A percentile compares a stretch with the other conserved stretches of the same genome.
Evolutionary conservation across 2,888 invertebrate species (phyloP).

Genomic region (Drosophila robusta): DNA sequence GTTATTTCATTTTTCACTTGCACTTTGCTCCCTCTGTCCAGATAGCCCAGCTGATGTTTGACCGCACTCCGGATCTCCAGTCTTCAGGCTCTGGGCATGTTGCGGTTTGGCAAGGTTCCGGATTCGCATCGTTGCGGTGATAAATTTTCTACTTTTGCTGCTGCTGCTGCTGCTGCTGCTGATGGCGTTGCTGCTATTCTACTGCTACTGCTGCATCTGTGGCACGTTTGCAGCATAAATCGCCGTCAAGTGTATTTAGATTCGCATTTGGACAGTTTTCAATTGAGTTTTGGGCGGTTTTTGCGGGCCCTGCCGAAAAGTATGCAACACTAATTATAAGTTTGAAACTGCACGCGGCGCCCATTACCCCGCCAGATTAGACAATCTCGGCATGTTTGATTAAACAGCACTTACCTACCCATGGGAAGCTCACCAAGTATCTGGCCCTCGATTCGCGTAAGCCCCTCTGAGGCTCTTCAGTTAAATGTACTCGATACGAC

Average conservation of each 20-base stretch:
- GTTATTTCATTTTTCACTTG: constrained; percentile 75
- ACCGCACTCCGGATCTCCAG: constrained; percentile 51
- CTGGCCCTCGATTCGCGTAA: neutral
- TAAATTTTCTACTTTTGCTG: constrained; percentile 47
- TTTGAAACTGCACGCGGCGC: constrained; percentile 22
- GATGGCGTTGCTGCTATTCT: constrained; percentile 8
- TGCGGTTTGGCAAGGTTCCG: constrained; percentile 36
- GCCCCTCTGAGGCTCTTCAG: constrained; percentile 2
- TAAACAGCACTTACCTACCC: constrained; percentile 51
- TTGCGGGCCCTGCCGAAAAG: constrained; percentile 26
- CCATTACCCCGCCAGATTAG: constrained; percentile 45
- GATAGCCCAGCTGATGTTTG: constrained; percentile 67
- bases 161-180: constrained; percentile 5
- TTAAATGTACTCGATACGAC: constrained; percentile 44
- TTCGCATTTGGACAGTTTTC: constrained; percentile 66
- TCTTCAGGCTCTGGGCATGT: constrained; percentile 7
- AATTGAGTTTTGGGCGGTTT: constrained; percentile 55
- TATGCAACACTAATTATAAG: constrained; percentile 65
- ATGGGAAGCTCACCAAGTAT: neutral
- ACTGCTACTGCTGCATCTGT: constrained; percentile 10
- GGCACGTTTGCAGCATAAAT: constrained; percentile 66
- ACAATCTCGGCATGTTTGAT: constrained; percentile 59
- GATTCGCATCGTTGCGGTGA: constrained; percentile 50
- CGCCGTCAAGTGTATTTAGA: constrained; percentile 71
- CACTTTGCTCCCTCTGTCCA: constrained; percentile 38